Conservation (phyloP, 2,888 invertebrate species). For the Diarsia brunnea region DNA sequence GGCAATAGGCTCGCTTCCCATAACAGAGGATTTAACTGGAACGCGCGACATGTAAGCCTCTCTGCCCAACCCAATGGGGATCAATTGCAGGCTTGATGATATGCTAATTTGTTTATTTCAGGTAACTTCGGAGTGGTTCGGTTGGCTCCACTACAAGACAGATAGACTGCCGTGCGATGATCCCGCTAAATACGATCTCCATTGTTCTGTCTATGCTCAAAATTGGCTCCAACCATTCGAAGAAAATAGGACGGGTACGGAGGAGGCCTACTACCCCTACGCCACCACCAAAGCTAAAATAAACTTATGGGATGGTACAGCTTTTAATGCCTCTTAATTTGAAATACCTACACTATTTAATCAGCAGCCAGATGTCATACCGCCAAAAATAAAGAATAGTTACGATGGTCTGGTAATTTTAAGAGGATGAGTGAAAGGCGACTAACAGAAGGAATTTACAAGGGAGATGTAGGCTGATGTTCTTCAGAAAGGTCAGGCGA, state of each 20-base stretch:
- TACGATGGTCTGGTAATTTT: background rate
- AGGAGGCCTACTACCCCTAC: constrained; percentile 79
- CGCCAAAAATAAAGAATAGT: background rate
- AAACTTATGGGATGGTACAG: constrained; percentile 81
- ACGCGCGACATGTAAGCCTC: background rate
- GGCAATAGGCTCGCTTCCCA: background rate
- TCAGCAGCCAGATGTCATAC: background rate
- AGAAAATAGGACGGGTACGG: constrained; percentile 79
- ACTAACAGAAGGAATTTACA: background rate
- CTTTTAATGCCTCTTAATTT: background rate
- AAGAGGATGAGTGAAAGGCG: background rate
- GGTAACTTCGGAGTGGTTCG: constrained; percentile 98
- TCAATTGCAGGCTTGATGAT: background rate
- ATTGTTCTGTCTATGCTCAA: constrained; percentile 70
- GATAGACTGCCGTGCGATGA: constrained; percentile 82
- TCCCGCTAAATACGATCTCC: constrained; percentile 75
- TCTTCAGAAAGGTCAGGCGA: background rate
- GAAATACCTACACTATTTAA: background rate
- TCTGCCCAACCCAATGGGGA: background rate
- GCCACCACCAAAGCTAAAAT: constrained; percentile 73
- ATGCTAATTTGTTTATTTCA: constrained; percentile 75
- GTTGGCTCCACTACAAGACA: constrained; percentile 98
- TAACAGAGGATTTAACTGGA: background rate
- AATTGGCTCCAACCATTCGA: constrained; percentile 78
- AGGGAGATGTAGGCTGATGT: background rate